Percentiles rank a stretch among this genome's conserved stretches.
Evolutionary conservation across 2,113 vertebrate species (phyloP).

Genomic region (Leuciscus idus): DNA sequence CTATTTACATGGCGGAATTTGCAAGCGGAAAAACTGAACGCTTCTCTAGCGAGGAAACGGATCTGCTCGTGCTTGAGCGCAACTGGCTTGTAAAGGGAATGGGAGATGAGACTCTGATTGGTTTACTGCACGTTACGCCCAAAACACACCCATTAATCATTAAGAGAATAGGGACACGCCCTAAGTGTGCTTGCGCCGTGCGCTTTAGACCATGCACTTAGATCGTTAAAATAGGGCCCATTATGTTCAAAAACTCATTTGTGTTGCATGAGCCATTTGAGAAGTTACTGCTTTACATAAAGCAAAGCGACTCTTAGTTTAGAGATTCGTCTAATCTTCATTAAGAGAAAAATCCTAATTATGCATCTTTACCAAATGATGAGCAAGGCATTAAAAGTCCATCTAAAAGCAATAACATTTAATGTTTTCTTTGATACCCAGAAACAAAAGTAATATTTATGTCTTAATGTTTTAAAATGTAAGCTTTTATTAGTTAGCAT

Average conservation of each 20-base stretch:
- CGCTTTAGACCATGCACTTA: no score
- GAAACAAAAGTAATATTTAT: background rate
- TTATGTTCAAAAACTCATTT: constrained; percentile 13
- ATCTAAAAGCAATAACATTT: constrained; percentile 4
- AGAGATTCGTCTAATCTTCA: constrained; percentile 1
- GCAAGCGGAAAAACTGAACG: no score
- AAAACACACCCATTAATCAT: no score
- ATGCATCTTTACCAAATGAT: background rate
- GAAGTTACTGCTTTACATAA: background rate
- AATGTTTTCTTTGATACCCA: background rate
- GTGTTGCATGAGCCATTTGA: background rate
- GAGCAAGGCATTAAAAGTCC: constrained; percentile 12
- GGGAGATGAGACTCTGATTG: no score
- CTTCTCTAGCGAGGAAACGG: no score
- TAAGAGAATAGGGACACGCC: no score
- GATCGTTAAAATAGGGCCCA: no score
- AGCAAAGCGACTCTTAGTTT: background rate
- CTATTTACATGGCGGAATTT: no score
- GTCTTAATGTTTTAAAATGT: background rate
- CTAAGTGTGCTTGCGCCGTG: no score
- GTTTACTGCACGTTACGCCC: no score
- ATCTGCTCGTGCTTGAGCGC: no score
- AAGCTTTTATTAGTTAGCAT: background rate
- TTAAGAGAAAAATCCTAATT: constrained; percentile 4
- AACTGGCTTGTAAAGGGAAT: no score